These are phyloP conservation scores for Catharus bicknelli DNA, from an alignment of 2,113 vertebrate species.

Conservation along the genomic window DNA sequence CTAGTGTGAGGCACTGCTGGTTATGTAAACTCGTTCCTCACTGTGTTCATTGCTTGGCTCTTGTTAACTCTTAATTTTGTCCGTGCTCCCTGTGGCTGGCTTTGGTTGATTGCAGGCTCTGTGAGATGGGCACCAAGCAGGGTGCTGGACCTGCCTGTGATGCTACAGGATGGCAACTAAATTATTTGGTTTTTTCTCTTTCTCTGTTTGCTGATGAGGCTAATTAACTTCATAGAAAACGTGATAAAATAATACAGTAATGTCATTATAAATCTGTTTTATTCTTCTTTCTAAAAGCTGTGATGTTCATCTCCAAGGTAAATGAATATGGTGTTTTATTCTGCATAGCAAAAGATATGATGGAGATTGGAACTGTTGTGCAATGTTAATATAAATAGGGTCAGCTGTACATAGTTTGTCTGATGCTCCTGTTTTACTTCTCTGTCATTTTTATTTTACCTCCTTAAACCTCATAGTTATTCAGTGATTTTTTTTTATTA, in stretches of 20 bases:
- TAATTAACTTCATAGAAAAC: conserved; percentile 2
- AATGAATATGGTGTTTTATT: not conserved
- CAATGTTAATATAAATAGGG: conserved; percentile 23
- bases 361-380: not conserved
- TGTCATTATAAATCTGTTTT: not conserved
- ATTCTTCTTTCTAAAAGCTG: not conserved
- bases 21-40: not conserved
- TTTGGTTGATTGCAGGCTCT: conserved; percentile 5
- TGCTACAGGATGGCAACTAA: not conserved
- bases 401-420: conserved; percentile 7
- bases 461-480: conserved; percentile 58
- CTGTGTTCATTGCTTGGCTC: not conserved
- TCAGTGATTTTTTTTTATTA: conserved; percentile 70
- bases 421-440: conserved; percentile 52
- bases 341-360: not conserved
- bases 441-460: conserved; percentile 34
- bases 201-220: not conserved
- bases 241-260: not conserved
- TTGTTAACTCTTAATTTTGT: conserved; percentile 31
- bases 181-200: not conserved
- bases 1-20: not conserved
- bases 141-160: not conserved
- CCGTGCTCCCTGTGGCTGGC: not conserved
- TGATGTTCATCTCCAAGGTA: not conserved
- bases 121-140: not conserved